Percentiles rank a stretch among this genome's conserved stretches.
Conservation (phyloP, 2,888 invertebrate species). For the Diaperis boleti region DNA sequence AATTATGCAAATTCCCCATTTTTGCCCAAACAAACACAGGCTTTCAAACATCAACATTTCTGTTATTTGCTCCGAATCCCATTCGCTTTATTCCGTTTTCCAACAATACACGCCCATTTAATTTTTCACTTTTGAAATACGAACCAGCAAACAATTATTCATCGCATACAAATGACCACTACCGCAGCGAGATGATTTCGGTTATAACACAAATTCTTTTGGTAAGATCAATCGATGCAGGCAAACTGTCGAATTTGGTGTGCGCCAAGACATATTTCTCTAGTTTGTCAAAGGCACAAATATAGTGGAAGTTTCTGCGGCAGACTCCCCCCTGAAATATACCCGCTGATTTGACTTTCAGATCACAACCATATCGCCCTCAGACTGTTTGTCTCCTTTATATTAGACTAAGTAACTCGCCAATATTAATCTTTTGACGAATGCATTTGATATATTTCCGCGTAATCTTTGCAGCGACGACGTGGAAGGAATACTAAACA, state of each 20-base stretch:
- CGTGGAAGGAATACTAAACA: constrained; percentile 17
- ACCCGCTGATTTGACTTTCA: constrained; percentile 58
- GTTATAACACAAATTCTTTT: background rate
- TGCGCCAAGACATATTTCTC: constrained; percentile 21
- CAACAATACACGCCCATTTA: constrained; percentile 1
- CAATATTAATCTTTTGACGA: constrained; percentile 54
- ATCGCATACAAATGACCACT: constrained; percentile 3
- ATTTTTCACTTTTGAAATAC: constrained; percentile 21
- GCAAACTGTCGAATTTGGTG: background rate
- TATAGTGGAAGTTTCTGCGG: constrained; percentile 51
- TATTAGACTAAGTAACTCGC: constrained; percentile 55
- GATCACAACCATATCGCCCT: constrained; percentile 55
- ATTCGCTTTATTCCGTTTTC: constrained; percentile 17
- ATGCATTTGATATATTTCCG: constrained; percentile 33
- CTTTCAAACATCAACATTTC: constrained; percentile 25
- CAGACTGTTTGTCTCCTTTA: constrained; percentile 55
- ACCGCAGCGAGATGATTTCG: background rate
- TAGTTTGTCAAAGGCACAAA: constrained; percentile 48
- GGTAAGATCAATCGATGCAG: too few relatives aligned
- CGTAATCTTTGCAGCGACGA: constrained; percentile 2
- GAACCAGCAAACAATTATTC: constrained; percentile 2
- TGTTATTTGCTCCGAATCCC: constrained; percentile 32
- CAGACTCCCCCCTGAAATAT: constrained; percentile 52
- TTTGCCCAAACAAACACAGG: constrained; percentile 20
- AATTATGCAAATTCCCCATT: constrained; percentile 23